Conservation (phyloP, 1,140 invertebrate genomes). For the Macrostomum lignano region DNA sequence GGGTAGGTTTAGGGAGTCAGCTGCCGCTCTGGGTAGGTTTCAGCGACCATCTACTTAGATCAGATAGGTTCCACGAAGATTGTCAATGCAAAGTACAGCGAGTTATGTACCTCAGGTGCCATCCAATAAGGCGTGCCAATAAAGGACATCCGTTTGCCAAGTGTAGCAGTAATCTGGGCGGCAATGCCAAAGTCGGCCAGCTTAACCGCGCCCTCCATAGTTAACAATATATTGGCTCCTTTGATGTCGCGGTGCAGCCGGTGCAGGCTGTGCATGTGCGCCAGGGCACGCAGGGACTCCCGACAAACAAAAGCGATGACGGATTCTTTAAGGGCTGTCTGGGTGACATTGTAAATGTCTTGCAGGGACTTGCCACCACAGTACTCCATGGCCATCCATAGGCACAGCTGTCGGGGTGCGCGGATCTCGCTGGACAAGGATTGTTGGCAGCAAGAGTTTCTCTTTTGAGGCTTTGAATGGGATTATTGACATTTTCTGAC, state of each 20-base stretch:
- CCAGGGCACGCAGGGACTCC: conserved; percentile 75
- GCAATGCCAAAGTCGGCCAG: conserved; percentile 96
- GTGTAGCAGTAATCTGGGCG: conserved; percentile 90
- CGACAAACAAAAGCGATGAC: conserved; percentile 91
- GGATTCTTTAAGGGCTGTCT: conserved; percentile 53
- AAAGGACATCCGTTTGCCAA: conserved; percentile 92
- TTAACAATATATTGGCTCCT: conserved; percentile 88
- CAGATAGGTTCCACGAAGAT: too few species aligned
- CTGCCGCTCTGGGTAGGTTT: too few species aligned
- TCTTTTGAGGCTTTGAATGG: too few species aligned
- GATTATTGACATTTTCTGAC: too few species aligned
- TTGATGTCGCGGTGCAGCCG: conserved; percentile 77
- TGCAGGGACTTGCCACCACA: conserved; percentile 87
- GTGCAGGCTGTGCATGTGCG: conserved; percentile 73
- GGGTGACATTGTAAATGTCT: conserved; percentile 43
- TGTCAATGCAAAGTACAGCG: too few species aligned
- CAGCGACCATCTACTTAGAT: too few species aligned
- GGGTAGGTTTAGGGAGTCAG: too few species aligned
- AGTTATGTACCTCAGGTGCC: too few species aligned
- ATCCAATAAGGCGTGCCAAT: conserved; percentile 97
- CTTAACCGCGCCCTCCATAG: conserved; percentile 82
- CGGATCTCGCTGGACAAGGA: too few species aligned
- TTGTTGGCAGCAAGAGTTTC: too few species aligned
- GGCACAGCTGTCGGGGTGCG: too few species aligned
- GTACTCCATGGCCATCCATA: conserved; percentile 99